Conservation (phyloP, 2,113 vertebrate species). For the Micromys minutus region DNA sequence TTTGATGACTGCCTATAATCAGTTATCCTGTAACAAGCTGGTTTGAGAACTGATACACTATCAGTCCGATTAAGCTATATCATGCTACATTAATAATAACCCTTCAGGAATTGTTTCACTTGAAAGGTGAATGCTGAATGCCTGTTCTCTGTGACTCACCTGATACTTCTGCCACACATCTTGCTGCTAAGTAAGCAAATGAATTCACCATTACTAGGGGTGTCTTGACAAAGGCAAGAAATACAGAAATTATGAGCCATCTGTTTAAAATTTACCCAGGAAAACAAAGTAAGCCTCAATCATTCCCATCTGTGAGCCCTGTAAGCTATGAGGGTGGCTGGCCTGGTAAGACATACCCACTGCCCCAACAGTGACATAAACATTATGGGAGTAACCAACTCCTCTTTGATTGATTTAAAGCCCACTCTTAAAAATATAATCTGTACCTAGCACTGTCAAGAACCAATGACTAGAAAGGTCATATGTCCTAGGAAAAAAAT, state of each 20-base stretch:
- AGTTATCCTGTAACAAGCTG: neutral
- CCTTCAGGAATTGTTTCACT: neutral
- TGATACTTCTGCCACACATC: neutral
- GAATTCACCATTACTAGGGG: neutral
- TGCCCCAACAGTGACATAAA: neutral
- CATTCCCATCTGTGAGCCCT: neutral
- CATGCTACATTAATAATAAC: neutral
- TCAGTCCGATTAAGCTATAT: neutral
- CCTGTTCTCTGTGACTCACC: neutral
- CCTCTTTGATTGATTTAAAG: neutral
- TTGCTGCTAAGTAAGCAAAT: neutral
- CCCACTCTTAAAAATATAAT: neutral
- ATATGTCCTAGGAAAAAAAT: neutral
- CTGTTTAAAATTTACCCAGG: neutral
- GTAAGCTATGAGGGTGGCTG: neutral
- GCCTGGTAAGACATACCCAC: neutral
- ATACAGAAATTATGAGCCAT: neutral
- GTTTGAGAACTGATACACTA: neutral
- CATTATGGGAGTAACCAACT: too few species aligned
- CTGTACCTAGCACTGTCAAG: neutral
- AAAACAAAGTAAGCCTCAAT: neutral
- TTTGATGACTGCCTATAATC: neutral
- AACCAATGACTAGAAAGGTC: neutral
- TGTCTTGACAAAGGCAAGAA: neutral
- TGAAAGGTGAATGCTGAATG: neutral